Percentiles rank a stretch among this genome's conserved stretches.
These are phyloP conservation scores for Leptoclinus maculatus DNA, from an alignment of 2,797 vertebrate genomes.

Conservation along the genomic window DNA sequence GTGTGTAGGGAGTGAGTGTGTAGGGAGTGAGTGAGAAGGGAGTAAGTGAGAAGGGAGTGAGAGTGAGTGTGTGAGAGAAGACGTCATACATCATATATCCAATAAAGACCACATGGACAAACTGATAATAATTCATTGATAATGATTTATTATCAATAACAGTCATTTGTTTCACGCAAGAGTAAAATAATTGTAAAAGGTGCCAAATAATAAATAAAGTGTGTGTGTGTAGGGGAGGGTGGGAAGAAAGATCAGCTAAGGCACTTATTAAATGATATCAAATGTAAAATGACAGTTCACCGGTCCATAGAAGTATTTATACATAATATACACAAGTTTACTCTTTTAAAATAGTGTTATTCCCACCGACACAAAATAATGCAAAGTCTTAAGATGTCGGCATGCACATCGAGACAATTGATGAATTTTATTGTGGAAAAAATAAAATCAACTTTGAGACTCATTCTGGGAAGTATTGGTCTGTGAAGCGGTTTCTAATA, in stretches of 20 bases:
- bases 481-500: not conserved
- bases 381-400: constrained; percentile 20
- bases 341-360: constrained; percentile 36
- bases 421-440: constrained; percentile 33
- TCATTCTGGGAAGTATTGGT: constrained; percentile 4
- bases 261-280: constrained; percentile 47
- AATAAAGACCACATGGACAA: constrained; percentile 1
- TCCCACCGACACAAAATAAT: constrained; percentile 30
- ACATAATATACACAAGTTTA: constrained; percentile 52
- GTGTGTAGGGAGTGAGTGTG: too few species aligned
- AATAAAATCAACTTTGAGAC: not conserved
- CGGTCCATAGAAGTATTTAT: constrained; percentile 39
- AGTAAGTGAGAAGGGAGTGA: too few species aligned
- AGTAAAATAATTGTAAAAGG: constrained; percentile 68
- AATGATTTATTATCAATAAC: constrained; percentile 78
- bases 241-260: constrained; percentile 20
- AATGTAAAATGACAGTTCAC: constrained; percentile 53
- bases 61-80: not conserved
- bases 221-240: not conserved
- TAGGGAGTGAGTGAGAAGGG: too few species aligned
- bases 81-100: not conserved
- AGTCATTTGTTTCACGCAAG: constrained; percentile 51
- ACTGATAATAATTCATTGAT: constrained; percentile 48
- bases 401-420: constrained; percentile 17
- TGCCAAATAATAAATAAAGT: constrained; percentile 79